Conservation (phyloP, 92 coral and sea anemone species). For the Pocillopora meandrina region DNA sequence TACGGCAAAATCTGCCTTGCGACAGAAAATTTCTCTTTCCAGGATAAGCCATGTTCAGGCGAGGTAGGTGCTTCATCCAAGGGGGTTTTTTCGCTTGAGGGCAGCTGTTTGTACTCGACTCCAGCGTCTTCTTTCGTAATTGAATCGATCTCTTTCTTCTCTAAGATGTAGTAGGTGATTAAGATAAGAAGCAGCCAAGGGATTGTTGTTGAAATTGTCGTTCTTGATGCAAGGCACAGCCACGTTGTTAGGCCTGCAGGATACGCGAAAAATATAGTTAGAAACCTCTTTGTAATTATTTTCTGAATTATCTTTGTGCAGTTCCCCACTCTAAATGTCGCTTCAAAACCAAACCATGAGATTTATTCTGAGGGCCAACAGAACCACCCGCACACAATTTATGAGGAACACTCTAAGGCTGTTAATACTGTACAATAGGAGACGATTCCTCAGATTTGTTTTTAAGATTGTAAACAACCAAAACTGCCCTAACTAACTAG, state of each 20-base stretch:
- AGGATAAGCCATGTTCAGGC: neutral
- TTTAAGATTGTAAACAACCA: too few relatives aligned
- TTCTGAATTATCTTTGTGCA: too few relatives aligned
- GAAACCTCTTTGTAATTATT: too few relatives aligned
- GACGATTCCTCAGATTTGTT: too few relatives aligned
- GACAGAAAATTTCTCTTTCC: constrained; percentile 38
- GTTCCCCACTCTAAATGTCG: too few relatives aligned
- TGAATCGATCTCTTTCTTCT: neutral
- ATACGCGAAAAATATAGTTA: too few relatives aligned
- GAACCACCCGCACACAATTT: too few relatives aligned
- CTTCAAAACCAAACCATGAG: too few relatives aligned
- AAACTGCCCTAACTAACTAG: too few relatives aligned
- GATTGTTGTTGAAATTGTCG: constrained; percentile 23
- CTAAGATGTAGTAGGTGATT: constrained; percentile 20
- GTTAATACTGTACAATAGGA: too few relatives aligned
- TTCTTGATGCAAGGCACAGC: constrained; percentile 50
- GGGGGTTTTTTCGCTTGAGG: neutral
- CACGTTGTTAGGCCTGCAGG: constrained; percentile 42
- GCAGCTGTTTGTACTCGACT: neutral
- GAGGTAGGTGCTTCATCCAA: neutral
- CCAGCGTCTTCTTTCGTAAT: neutral
- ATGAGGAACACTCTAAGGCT: too few relatives aligned
- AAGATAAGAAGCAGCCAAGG: constrained; percentile 36
- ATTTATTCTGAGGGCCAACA: too few relatives aligned
- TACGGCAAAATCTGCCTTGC: constrained; percentile 54